Conservation (phyloP, 2,113 vertebrate genomes). For the Poeciliopsis prolifica region DNA sequence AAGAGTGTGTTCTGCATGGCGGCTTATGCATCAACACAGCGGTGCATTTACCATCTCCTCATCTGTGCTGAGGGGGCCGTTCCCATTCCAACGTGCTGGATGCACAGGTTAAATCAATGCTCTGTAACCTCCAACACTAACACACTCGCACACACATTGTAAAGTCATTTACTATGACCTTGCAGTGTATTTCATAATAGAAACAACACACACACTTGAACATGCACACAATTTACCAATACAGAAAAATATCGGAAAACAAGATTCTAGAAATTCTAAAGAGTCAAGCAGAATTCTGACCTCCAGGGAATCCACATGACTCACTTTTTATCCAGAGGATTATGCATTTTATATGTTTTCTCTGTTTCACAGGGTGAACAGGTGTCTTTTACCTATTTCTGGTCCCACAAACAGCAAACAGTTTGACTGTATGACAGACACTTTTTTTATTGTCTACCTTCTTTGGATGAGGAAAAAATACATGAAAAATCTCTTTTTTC, state of each 20-base stretch:
- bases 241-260: too few species aligned
- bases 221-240: too few species aligned
- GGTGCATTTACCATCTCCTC: slow-evolving; percentile 84
- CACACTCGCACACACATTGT: slow-evolving; percentile 33
- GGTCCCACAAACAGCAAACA: too few species aligned
- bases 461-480: too few species aligned
- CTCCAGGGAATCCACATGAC: background rate
- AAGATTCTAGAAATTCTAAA: too few species aligned
- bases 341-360: too few species aligned
- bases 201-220: background rate
- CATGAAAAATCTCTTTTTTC: too few species aligned
- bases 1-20: slow-evolving; percentile 83
- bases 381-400: too few species aligned
- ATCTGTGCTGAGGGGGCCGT: slow-evolving; percentile 75
- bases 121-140: slow-evolving; percentile 79
- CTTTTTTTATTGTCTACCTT: too few species aligned
- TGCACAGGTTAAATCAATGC: slow-evolving; percentile 89
- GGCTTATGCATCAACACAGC: slow-evolving; percentile 89
- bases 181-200: slow-evolving; percentile 30
- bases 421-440: too few species aligned
- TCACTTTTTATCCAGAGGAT: too few species aligned
- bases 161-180: slow-evolving; percentile 60
- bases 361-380: too few species aligned
- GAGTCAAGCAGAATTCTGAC: background rate
- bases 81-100: slow-evolving; percentile 79